Evolutionary conservation across 2,797 vertebrate species (phyloP).

Genomic region (Gymnothorax reevesii): DNA sequence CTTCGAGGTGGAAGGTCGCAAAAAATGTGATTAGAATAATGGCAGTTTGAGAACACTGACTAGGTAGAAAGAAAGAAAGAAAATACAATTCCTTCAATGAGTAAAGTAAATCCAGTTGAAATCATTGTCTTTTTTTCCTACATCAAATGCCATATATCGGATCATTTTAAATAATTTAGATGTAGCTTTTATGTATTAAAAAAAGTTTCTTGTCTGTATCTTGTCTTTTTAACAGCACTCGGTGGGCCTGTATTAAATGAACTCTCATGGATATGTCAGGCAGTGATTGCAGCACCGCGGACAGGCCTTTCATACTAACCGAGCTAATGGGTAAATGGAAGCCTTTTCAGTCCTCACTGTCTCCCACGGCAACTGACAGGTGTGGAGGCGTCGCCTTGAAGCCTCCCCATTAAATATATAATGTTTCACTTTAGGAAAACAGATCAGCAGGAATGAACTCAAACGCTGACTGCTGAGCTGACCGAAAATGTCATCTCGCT

Average conservation of each 20-base stretch:
- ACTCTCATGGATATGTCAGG: neutral
- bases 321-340: neutral
- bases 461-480: neutral
- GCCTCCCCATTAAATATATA: conserved; percentile 26
- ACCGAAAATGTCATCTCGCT: conserved; percentile 24
- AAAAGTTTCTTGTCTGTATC: neutral
- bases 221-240: neutral
- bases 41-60: too few species aligned
- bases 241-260: neutral
- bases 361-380: neutral
- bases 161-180: neutral
- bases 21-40: too few species aligned
- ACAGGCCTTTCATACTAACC: neutral
- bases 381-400: conserved; percentile 13
- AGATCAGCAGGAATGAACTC: conserved; percentile 22
- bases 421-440: conserved; percentile 25
- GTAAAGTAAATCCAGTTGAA: neutral
- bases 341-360: neutral
- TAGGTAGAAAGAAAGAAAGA: too few species aligned
- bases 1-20: too few species aligned
- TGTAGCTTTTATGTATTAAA: neutral
- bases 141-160: neutral
- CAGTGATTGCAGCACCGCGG: neutral
- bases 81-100: neutral
- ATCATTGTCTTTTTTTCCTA: neutral